Evolutionary conservation across 2,797 vertebrate genomes (phyloP).

Genomic region (Alca torda): DNA sequence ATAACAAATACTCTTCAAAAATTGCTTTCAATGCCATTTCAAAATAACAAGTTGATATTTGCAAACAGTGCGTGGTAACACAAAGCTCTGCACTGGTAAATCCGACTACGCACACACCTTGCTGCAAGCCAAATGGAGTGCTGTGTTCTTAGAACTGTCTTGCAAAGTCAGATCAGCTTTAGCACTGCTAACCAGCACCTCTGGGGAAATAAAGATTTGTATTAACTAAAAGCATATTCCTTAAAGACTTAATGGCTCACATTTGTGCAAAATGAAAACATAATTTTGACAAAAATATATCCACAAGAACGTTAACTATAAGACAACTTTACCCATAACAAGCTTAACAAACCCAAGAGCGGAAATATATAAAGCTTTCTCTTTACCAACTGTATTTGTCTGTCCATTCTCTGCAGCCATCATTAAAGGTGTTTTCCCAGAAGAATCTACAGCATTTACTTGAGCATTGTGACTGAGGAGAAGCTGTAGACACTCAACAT

Average conservation of each 20-base stretch:
- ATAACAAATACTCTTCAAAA: not conserved
- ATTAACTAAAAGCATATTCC: conserved; percentile 48
- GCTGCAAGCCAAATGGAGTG: conserved; percentile 96
- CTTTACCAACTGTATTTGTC: conserved; percentile 94
- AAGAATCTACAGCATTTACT: conserved; percentile 88
- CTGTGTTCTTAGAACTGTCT: conserved; percentile 94
- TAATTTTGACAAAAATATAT: not conserved
- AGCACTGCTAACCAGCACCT: conserved; percentile 96
- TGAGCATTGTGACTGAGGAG: conserved; percentile 95
- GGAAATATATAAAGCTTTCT: conserved; percentile 10
- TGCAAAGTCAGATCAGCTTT: conserved; percentile 96
- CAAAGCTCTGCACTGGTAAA: not conserved
- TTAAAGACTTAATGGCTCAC: conserved; percentile 23
- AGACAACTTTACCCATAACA: not conserved
- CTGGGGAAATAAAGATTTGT: conserved; percentile 71
- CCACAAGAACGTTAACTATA: not conserved
- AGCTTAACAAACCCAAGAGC: not conserved
- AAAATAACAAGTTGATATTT: not conserved
- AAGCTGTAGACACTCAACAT: conserved; percentile 96
- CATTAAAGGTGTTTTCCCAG: conserved; percentile 95
- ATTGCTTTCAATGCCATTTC: not conserved
- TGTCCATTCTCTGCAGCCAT: conserved; percentile 98
- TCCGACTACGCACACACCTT: conserved; percentile 81
- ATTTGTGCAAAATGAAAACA: conserved; percentile 23
- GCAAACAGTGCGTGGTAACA: not conserved